Evolutionary conservation across 1,140 invertebrate genomes (phyloP).

Genomic region (Formica exsecta): DNA sequence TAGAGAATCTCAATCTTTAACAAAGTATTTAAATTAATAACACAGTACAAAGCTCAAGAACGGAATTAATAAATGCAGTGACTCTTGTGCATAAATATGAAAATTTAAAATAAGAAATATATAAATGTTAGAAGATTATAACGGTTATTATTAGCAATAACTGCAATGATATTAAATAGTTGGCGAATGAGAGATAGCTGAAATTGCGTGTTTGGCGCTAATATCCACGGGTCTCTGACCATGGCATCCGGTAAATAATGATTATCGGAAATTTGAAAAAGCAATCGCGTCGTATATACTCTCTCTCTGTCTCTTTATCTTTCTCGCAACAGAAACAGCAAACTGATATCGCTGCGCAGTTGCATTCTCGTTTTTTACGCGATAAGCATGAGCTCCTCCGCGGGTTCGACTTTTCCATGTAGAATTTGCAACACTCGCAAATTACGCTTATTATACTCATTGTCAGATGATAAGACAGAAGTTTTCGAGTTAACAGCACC

Average conservation of each 20-base stretch:
- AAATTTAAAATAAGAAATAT: not conserved
- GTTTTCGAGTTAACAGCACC: not conserved
- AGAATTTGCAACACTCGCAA: slow-evolving; percentile 12
- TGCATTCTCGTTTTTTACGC: slow-evolving; percentile 51
- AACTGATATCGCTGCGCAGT: slow-evolving; percentile 48
- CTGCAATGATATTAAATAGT: not conserved
- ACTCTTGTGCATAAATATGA: not conserved
- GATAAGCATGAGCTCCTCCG: slow-evolving; percentile 55
- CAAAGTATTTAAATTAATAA: not conserved
- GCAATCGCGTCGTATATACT: not conserved
- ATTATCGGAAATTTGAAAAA: slow-evolving; percentile 55
- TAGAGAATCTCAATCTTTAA: not conserved
- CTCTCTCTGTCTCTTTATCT: not conserved
- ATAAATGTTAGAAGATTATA: not conserved
- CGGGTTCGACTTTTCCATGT: slow-evolving; percentile 31
- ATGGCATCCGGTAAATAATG: slow-evolving; percentile 40
- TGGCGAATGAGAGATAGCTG: not conserved
- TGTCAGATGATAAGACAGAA: slow-evolving; percentile 45
- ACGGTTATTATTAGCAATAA: not conserved
- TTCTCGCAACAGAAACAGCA: slow-evolving; percentile 16
- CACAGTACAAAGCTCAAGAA: too few relatives aligned
- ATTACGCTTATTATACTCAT: slow-evolving; percentile 18
- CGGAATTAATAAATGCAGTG: not conserved
- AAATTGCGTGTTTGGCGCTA: not conserved
- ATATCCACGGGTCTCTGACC: slow-evolving; percentile 5